A percentile compares a stretch with the other conserved stretches of the same genome.
Evolutionary conservation across 2,113 vertebrate species (phyloP).

Genomic region (Nothobranchius kuhntae): DNA sequence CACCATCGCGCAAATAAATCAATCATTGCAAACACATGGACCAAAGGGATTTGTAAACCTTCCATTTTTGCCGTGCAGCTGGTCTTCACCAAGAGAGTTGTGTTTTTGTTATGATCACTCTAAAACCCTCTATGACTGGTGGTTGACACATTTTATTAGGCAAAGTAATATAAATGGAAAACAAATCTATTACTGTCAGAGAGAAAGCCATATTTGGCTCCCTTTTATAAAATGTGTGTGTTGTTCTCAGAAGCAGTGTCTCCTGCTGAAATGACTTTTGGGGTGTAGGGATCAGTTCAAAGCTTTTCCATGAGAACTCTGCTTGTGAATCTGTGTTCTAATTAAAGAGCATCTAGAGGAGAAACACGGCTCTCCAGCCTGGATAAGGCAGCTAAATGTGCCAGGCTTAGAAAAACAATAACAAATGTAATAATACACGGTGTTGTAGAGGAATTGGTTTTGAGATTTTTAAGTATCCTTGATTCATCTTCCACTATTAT

Average conservation of each 20-base stretch:
- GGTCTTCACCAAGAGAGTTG: slow-evolving; percentile 17
- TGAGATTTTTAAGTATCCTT: neutral
- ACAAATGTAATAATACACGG: slow-evolving; percentile 27
- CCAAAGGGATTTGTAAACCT: too few relatives aligned
- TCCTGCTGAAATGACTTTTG: slow-evolving; percentile 42
- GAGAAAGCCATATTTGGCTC: slow-evolving; percentile 16
- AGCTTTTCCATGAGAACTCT: slow-evolving; percentile 42
- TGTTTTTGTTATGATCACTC: slow-evolving; percentile 10
- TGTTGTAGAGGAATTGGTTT: slow-evolving; percentile 42
- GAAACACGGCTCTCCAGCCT: slow-evolving; percentile 31
- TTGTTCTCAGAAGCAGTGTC: slow-evolving; percentile 34
- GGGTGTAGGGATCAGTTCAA: slow-evolving; percentile 47
- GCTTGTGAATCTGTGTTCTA: slow-evolving; percentile 47
- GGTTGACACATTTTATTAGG: slow-evolving; percentile 14
- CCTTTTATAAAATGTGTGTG: slow-evolving; percentile 15
- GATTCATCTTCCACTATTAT: slow-evolving; percentile 41
- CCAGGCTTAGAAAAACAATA: slow-evolving; percentile 47
- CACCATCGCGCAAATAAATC: slow-evolving; percentile 31
- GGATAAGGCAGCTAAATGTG: slow-evolving; percentile 51
- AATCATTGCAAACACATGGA: too few relatives aligned
- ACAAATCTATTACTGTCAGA: neutral
- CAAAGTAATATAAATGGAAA: slow-evolving; percentile 2
- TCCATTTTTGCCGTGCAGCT: neutral
- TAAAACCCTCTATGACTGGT: slow-evolving; percentile 8
- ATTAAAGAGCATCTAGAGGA: slow-evolving; percentile 62